These are phyloP conservation scores for Catharus ustulatus DNA, from an alignment of 2,797 vertebrate genomes.

Conservation along the genomic window DNA sequence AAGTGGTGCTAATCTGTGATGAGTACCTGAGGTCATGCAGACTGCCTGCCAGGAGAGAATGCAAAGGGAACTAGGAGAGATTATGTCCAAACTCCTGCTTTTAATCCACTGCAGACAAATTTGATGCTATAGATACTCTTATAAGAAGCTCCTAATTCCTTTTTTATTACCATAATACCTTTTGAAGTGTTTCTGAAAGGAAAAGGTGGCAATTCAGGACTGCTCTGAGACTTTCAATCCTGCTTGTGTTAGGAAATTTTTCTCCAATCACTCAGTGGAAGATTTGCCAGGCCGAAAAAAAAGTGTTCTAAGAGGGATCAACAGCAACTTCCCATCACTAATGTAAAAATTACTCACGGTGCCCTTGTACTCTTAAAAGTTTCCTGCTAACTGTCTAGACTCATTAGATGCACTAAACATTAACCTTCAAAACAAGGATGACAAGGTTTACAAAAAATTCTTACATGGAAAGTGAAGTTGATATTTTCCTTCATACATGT, in stretches of 20 bases:
- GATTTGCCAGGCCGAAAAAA: not conserved
- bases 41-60: not conserved
- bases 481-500: slow-evolving; percentile 85
- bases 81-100: not conserved
- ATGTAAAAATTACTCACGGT: not conserved
- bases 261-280: not conserved
- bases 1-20: not conserved
- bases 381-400: not conserved
- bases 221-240: not conserved
- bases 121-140: not conserved
- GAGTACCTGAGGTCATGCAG: not conserved
- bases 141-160: not conserved
- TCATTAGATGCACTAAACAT: not conserved
- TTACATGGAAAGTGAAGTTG: slow-evolving; percentile 93
- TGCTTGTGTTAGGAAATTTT: not conserved
- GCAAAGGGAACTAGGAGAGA: not conserved
- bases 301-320: not conserved
- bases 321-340: not conserved
- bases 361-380: not conserved
- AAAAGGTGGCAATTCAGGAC: not conserved
- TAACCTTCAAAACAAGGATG: not conserved
- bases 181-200: not conserved
- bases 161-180: not conserved
- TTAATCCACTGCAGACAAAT: not conserved
- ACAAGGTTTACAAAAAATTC: not conserved